Base-by-base conservation (phyloP, 64 coral and sea anemone genomes). In the Montipora efflorescens region DNA sequence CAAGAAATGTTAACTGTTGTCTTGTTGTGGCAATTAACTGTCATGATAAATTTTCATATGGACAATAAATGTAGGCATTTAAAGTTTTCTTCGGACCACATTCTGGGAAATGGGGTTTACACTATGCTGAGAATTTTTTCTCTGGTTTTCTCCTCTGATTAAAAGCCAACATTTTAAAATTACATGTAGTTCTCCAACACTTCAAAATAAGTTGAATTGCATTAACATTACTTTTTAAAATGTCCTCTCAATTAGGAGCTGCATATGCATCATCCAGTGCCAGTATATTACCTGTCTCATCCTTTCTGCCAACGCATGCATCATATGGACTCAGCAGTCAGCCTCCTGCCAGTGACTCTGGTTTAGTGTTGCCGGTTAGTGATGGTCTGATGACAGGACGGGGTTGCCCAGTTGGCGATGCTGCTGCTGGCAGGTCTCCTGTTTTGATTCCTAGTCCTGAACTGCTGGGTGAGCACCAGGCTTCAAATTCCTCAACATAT, bases 331-430 rank as follows among this genome's bases (percentile, higher is more conserved):
- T 86, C 45, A 70, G 48, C 66, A 68, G 68, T 47, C 82, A 70
- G 2, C 46, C 82, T 0, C 19, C 8, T 50, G 46, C 2, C 19
- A 64, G 46, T 12, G 47, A 72, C 16, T 19, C 14, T 44, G 68
- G 44, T 5, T 48, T 66, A 69, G 14, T 19, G 12, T 18, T 86
- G 23, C 66, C 18, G 14, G 66, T 21, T 8, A 72, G 18, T 49
- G 44, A 86, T 71, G 46, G 82, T 3, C 59, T 86, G 45, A 28
- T 70, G 4, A 71, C 69, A 3, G 79, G 69, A 20, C 55, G 91
- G 15, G 91, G 91, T 43, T 77, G 47, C 45, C 91, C 91, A 68
- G 91, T 93, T 19, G 91, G 91, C 25, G 82, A 93, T 79, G 83
- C 83, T 55, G 67, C 83, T 67, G 74, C 74, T 16, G 91, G 79